phyloP scores from a whole-genome alignment of 2,797 vertebrate genomes.

The Denticeps clupeoides region DNA sequence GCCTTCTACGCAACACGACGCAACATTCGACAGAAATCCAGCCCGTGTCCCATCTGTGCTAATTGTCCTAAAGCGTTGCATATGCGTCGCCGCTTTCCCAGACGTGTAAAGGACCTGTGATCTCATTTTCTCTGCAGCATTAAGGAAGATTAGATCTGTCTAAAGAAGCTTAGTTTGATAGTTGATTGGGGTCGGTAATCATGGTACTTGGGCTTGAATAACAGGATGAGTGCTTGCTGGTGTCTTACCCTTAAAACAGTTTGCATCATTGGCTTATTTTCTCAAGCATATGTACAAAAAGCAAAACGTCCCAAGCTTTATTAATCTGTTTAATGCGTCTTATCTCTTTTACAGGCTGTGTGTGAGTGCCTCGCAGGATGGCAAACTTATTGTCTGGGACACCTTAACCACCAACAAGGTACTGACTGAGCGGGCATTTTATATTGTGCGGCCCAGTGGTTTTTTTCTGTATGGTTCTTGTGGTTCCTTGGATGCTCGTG shows the following conservation, averaged over 20 bases:
- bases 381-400: conserved; percentile 97
- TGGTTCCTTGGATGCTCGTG: too few relatives aligned
- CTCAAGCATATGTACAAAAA: too few relatives aligned
- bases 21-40: background rate
- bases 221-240: too few relatives aligned
- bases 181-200: conserved; percentile 17
- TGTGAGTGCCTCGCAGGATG: conserved; percentile 95
- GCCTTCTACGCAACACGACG: background rate
- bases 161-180: conserved; percentile 10
- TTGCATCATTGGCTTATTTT: too few relatives aligned
- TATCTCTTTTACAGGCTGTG: conserved; percentile 63
- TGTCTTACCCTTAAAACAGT: too few relatives aligned
- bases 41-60: background rate
- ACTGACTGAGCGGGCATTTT: too few relatives aligned
- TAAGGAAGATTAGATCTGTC: background rate
- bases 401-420: conserved; percentile 94
- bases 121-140: background rate
- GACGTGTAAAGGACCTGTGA: background rate
- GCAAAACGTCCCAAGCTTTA: background rate
- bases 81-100: background rate
- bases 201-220: conserved; percentile 6
- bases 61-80: background rate
- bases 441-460: too few relatives aligned
- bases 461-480: too few relatives aligned
- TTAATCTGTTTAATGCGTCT: background rate